Evolutionary conservation across 2,113 vertebrate species (phyloP).

Genomic region (Chaenogobius annularis): DNA sequence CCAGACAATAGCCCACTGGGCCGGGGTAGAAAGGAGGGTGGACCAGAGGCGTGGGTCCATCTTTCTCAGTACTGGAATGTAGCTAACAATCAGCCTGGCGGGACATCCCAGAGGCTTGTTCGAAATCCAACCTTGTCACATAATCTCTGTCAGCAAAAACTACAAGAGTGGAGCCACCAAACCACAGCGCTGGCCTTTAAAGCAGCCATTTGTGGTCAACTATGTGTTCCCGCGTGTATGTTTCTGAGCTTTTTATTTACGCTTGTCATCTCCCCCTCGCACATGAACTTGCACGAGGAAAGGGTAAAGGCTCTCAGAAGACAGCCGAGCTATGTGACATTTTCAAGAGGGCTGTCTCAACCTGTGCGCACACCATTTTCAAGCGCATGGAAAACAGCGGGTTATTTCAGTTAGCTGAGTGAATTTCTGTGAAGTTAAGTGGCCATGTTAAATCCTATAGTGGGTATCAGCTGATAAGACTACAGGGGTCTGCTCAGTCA

Average conservation of each 20-base stretch:
- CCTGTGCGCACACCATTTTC: conserved; percentile 27
- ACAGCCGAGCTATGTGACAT: conserved; percentile 71
- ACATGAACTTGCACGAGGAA: conserved; percentile 64
- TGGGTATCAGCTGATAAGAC: conserved; percentile 63
- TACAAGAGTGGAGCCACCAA: conserved; percentile 28
- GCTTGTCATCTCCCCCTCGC: conserved; percentile 46
- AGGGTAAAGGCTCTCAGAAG: conserved; percentile 67
- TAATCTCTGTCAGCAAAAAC: conserved; percentile 47
- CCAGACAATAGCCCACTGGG: conserved; percentile 60
- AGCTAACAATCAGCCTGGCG: conserved; percentile 61
- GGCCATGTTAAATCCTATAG: conserved; percentile 56
- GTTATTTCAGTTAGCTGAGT: conserved; percentile 52
- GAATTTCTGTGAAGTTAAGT: conserved; percentile 62
- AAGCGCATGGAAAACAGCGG: conserved; percentile 34
- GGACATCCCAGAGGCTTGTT: conserved; percentile 47
- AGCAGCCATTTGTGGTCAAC: conserved; percentile 19
- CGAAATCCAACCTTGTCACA: conserved; percentile 50
- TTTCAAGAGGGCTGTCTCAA: conserved; percentile 63
- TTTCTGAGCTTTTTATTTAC: conserved; percentile 53
- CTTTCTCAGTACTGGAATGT: conserved; percentile 70
- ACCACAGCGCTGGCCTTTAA: conserved; percentile 47
- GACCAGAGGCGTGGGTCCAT: conserved; percentile 45
- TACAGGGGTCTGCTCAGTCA: conserved; percentile 49
- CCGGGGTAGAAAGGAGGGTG: conserved; percentile 38
- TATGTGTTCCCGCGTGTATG: conserved; percentile 12